Evolutionary conservation across 2,888 invertebrate species (phyloP), one percentile per base, ranked within the genome.

Genomic region (Seira ritae): DNA sequence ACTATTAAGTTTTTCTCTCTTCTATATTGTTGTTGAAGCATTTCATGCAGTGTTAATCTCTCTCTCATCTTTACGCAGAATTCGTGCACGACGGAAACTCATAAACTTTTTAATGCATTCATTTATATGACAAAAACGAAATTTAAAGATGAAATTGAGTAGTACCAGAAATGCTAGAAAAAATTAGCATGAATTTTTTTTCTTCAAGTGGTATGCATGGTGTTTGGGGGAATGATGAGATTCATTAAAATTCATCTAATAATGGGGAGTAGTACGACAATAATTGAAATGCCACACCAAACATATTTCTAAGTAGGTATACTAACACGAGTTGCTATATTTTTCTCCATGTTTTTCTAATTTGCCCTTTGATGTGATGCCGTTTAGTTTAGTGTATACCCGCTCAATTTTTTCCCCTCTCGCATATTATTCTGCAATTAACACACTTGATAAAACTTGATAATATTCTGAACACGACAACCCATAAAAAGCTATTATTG

Each of bases 281-380:
- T 50, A 72, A 80, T 80, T 80, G 73, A 74, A 74, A 73, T 80
- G 80, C 80, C 74, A 80, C 74, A 80, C 80, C 80, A 79, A 69
- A 69, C 50, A 50, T n/a, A 50, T 50, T 50, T 50, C 12, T 50
- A 50, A 50, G 50, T 50, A 50, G 50, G 50, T n/a, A 50, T 50
- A 67, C n/a, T n/a, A n/a, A 68, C 69, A 69, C 74, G 42, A n/a
- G n/a, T n/a, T n/a, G 50, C 50, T 50, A 15, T n/a, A 42, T 50
- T 50, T 50, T 50, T 50, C 50, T 50, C 50, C 50, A 15, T 50
- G 50, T 50, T 50, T 42, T n/a, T 50, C 22, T 69, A 70, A 71
- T 78, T 78, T 71, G 24, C 71, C 62, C 70, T 78, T 76, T 76
- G 3, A n/a, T 50, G 15, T 50, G 50, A 8, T n/a, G 17, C 15